Conservation (phyloP, 2,888 invertebrate species). For the Cheilosia vernalis region DNA sequence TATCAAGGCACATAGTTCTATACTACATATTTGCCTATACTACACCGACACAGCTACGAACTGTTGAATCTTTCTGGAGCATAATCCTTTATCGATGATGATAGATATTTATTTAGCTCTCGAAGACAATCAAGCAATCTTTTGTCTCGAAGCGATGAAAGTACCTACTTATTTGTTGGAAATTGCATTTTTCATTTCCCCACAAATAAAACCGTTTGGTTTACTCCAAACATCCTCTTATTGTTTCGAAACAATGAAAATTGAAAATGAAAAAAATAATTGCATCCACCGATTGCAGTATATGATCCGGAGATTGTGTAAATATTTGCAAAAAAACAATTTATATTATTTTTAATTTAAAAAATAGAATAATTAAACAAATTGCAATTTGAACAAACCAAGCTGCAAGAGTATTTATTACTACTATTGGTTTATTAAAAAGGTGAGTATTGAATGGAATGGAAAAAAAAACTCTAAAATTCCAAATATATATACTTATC, state of each 20-base stretch:
- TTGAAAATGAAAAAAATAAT: no score
- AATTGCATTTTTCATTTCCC: conserved; percentile 11
- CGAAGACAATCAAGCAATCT: not conserved
- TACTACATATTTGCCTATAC: not conserved
- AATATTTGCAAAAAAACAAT: no score
- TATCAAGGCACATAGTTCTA: not conserved
- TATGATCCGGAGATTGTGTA: no score
- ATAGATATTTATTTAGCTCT: conserved; percentile 28
- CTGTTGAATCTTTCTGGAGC: not conserved
- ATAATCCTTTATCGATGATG: conserved; percentile 15
- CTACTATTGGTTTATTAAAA: no score
- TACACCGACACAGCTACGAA: not conserved
- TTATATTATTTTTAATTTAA: no score
- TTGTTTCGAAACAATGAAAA: not conserved
- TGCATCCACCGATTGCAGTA: no score
- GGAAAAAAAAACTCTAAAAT: no score
- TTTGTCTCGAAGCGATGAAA: not conserved
- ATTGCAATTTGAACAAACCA: no score
- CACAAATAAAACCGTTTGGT: not conserved
- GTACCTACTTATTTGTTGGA: not conserved
- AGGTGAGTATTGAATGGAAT: no score
- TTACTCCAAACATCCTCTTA: not conserved
- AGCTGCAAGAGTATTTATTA: no score
- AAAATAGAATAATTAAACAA: no score
- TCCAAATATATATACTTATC: no score